Evolutionary conservation across 2,888 invertebrate genomes (phyloP).

Genomic region (Tinea semifulvella): DNA sequence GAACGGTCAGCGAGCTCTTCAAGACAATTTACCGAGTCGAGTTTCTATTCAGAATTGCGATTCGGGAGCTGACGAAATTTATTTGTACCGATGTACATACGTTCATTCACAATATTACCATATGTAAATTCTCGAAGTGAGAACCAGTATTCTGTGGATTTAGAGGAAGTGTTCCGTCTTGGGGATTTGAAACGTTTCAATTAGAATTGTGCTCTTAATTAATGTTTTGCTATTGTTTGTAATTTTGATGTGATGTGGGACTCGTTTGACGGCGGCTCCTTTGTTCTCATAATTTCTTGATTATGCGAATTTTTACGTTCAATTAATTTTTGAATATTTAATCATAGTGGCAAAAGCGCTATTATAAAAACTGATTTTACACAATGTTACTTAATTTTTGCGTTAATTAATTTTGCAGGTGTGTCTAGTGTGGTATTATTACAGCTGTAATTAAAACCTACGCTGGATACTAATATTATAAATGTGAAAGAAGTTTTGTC

Average conservation of each 20-base stretch:
- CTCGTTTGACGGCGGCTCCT: not conserved
- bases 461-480: too few relatives aligned
- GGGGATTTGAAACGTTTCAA: constrained; percentile 11
- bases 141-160: constrained; percentile 1
- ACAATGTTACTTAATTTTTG: too few relatives aligned
- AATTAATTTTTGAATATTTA: too few relatives aligned
- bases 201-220: constrained; percentile 11
- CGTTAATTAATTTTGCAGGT: too few relatives aligned
- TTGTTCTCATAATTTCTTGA: too few relatives aligned
- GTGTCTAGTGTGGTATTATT: too few relatives aligned
- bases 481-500: too few relatives aligned
- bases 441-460: too few relatives aligned
- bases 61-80: constrained; percentile 53
- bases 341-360: too few relatives aligned
- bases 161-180: constrained; percentile 7
- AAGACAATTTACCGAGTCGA: constrained; percentile 66
- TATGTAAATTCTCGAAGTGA: constrained; percentile 16
- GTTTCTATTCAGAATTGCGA: constrained; percentile 48
- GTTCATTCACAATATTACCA: constrained; percentile 24
- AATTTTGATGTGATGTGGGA: not conserved
- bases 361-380: too few relatives aligned
- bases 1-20: constrained; percentile 52
- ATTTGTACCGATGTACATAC: constrained; percentile 42
- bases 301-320: too few relatives aligned
- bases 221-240: constrained; percentile 11